Conservation (phyloP, 1,140 invertebrate genomes). For the Leucophenga varia region DNA sequence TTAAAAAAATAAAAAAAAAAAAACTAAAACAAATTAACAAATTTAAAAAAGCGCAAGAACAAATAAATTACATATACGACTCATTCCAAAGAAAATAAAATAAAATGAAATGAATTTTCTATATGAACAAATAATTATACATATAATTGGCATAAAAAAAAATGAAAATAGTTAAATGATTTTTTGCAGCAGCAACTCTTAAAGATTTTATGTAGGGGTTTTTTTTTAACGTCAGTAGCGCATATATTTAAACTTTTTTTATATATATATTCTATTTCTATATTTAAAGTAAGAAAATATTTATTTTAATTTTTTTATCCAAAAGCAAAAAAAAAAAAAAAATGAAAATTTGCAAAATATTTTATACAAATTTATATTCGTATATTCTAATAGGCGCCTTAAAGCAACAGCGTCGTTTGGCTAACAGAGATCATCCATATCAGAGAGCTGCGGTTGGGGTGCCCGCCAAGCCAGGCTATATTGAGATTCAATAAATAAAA, state of each 20-base stretch:
- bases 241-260: not conserved
- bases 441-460: constrained; percentile 82
- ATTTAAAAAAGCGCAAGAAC: constrained; percentile 4
- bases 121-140: constrained; percentile 9
- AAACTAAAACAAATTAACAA: constrained; percentile 9
- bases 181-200: constrained; percentile 17
- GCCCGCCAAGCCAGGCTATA: constrained; percentile 64
- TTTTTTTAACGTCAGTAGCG: not conserved
- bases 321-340: not conserved
- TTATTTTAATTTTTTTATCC: not conserved
- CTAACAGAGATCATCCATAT: constrained; percentile 88
- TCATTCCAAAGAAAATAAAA: constrained; percentile 55
- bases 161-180: constrained; percentile 16
- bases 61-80: constrained; percentile 43
- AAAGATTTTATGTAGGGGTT: too few species aligned
- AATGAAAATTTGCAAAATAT: constrained; percentile 6
- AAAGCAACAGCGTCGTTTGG: constrained; percentile 64
- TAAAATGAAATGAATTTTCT: constrained; percentile 35
- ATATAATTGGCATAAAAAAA: constrained; percentile 6
- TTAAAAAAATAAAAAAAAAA: constrained; percentile 5
- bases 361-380: constrained; percentile 25
- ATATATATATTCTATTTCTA: not conserved
- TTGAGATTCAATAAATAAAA: constrained; percentile 49
- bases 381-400: constrained; percentile 63
- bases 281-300: not conserved